phyloP scores from a whole-genome alignment of 2,888 invertebrate genomes.

The Drosophila mettleri region DNA sequence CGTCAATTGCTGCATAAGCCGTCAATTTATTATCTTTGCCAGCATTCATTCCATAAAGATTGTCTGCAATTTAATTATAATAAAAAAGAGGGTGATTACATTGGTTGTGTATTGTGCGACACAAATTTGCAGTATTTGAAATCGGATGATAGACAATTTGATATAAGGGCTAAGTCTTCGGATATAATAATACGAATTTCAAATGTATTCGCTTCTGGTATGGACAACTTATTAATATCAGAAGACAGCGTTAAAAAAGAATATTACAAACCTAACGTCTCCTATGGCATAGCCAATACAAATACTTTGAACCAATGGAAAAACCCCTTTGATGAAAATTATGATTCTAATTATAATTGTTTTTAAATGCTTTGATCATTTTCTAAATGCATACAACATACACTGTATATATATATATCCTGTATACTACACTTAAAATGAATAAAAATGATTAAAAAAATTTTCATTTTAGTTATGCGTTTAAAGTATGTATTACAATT shows the following conservation, averaged over 20 bases:
- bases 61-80: conserved; percentile 49
- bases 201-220: conserved; percentile 30
- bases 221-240: conserved; percentile 3
- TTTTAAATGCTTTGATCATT: conserved; percentile 4
- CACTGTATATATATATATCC: neutral
- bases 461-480: neutral
- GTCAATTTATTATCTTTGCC: conserved; percentile 69
- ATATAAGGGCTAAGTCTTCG: neutral
- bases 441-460: neutral
- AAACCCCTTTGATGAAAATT: conserved; percentile 40
- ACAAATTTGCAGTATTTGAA: conserved; percentile 5
- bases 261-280: neutral
- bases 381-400: neutral
- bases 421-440: neutral
- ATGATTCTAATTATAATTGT: conserved; percentile 35
- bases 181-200: conserved; percentile 30
- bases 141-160: neutral
- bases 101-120: conserved; percentile 29
- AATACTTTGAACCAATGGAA: neutral
- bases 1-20: conserved; percentile 58
- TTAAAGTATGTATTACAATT: neutral
- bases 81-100: conserved; percentile 5
- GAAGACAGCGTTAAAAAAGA: neutral
- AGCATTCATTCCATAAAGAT: conserved; percentile 75
- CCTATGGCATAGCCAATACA: neutral